These are phyloP conservation scores for Scaptomyza hsui DNA, from an alignment of 1,140 invertebrate species.

Conservation along the genomic window DNA sequence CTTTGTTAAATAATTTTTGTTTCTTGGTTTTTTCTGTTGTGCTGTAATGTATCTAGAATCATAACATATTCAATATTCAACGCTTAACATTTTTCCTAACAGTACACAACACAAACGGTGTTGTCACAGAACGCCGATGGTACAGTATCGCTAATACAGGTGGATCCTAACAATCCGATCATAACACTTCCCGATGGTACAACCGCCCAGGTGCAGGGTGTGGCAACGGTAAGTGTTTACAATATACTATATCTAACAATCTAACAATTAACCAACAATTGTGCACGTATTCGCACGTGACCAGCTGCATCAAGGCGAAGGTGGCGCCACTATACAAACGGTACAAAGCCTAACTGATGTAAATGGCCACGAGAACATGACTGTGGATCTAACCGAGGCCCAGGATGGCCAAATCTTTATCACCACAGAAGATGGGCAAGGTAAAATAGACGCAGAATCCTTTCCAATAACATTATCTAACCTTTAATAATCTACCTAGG, in stretches of 20 bases:
- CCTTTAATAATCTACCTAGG: constrained; percentile 84
- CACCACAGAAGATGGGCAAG: constrained; percentile 96
- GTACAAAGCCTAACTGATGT: constrained; percentile 88
- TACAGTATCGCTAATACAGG: constrained; percentile 97
- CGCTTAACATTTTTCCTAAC: constrained; percentile 61
- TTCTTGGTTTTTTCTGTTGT: constrained; percentile 2
- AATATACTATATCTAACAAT: too few relatives aligned
- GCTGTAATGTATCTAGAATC: background rate
- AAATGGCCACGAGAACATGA: constrained; percentile 88
- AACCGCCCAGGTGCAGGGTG: constrained; percentile 95
- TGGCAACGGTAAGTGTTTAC: constrained; percentile 89
- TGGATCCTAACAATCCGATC: constrained; percentile 96
- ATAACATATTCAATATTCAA: background rate
- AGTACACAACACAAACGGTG: constrained; percentile 94
- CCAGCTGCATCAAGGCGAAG: constrained; percentile 92
- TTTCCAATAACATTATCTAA: background rate
- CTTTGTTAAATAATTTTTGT: background rate
- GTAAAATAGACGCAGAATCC: constrained; percentile 85
- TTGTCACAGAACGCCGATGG: constrained; percentile 98
- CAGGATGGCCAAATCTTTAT: constrained; percentile 98
- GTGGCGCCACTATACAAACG: constrained; percentile 89
- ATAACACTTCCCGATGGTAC: constrained; percentile 98
- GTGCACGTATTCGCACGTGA: constrained; percentile 1
- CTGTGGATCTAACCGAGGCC: constrained; percentile 94
- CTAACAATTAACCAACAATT: background rate